Base-by-base conservation (phyloP, 2,797 vertebrate species). In the Acrocephalus scirpaceus region DNA sequence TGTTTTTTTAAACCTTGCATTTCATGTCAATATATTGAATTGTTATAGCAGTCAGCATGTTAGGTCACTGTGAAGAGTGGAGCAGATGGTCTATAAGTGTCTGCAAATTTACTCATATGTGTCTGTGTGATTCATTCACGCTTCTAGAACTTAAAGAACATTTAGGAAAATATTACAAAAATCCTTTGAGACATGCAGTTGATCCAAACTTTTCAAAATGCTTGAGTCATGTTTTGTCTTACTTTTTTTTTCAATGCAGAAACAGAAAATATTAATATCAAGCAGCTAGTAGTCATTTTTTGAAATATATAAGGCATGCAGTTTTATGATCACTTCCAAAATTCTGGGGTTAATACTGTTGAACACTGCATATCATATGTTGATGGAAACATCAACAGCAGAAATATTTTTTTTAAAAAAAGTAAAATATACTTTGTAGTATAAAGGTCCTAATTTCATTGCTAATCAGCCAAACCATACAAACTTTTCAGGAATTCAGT, bases 361-460 rank as follows among this genome's bases (percentile, higher is more conserved):
- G 25, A 58, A 50, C 30, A n/a, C 9, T 32, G 12, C 8, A 54
- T 3, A 3, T 2, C 1, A 3, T 38, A 53, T n/a, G n/a, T n/a
- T n/a, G n/a, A n/a, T 66, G 23, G n/a, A 53, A 73, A 7, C 5
- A 57, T 23, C 9, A 25, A 53, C 1, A 50, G 7, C 14, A 88
- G 7, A 3, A 70, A 50, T 26, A 76, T 30, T 34, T 13, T 1
- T 82, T 62, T 22, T 0, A 1, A 30, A 75, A 38, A 32, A 0
- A 38, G 38, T 34, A 15, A 36, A 47, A 64, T n/a, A 54, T 44
- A 45, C 3, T 61, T 53, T 61, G 14, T 38, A 10, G 2, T 27
- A 32, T 20, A 61, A 73, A 70, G 7, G 34, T 58, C 11, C 29
- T 57, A 4, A 51, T 78, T 77, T 85, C 21, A 8, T 57, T 81